Conservation (phyloP, 2,113 vertebrate species). For the Empidonax alnorum region DNA sequence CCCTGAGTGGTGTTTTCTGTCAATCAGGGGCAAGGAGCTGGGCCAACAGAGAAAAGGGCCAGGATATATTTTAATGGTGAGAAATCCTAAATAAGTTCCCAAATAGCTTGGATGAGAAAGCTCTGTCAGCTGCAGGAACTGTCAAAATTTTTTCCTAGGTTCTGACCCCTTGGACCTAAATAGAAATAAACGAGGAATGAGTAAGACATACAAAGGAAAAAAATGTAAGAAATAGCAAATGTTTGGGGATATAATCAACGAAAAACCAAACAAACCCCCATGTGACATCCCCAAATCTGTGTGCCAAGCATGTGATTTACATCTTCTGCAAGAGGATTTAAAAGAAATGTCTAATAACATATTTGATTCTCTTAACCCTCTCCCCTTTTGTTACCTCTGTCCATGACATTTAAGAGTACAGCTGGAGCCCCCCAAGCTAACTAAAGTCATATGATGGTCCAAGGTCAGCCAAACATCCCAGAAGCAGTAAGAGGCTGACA, state of each 20-base stretch:
- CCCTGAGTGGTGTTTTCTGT: constrained; percentile 19
- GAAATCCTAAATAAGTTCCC: constrained; percentile 1
- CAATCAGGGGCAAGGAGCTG: background rate
- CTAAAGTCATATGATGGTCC: background rate
- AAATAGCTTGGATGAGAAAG: constrained; percentile 48
- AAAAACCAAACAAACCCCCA: constrained; percentile 14
- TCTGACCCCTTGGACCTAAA: constrained; percentile 52
- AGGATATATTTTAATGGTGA: constrained; percentile 40
- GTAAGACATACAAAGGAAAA: constrained; percentile 39
- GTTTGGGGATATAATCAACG: constrained; percentile 49
- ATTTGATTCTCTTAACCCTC: constrained; percentile 58
- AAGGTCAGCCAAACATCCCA: constrained; percentile 15
- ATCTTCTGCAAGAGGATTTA: background rate
- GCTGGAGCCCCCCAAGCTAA: constrained; percentile 28
- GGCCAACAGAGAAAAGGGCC: constrained; percentile 15
- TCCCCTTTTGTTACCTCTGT: constrained; percentile 33
- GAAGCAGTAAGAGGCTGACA: constrained; percentile 6
- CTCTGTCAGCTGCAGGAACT: constrained; percentile 42
- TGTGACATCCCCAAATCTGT: constrained; percentile 30
- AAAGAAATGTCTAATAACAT: constrained; percentile 5
- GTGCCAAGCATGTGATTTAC: constrained; percentile 50
- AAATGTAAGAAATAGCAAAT: constrained; percentile 34
- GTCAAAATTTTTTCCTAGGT: constrained; percentile 47
- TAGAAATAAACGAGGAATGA: constrained; percentile 61
- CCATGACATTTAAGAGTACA: background rate